A percentile compares a stretch with the other conserved stretches of the same genome.
phyloP scores from a whole-genome alignment of 2,113 vertebrate species.

The Alectura lathami region DNA sequence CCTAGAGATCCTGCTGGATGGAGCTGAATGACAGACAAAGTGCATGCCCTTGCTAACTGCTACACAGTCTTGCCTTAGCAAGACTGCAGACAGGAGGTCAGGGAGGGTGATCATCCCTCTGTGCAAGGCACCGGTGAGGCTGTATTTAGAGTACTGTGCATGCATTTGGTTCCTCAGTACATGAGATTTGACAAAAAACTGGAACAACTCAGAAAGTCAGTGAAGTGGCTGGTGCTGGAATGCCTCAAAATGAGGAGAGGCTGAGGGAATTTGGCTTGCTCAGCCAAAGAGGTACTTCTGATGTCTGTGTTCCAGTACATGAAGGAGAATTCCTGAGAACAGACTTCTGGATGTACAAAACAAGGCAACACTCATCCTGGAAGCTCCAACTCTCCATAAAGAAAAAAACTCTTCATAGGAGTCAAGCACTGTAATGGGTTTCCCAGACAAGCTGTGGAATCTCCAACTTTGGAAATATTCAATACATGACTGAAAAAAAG shows the following conservation, averaged over 20 bases:
- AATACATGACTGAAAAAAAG: neutral
- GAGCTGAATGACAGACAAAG: neutral
- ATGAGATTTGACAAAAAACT: neutral
- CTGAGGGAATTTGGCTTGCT: neutral
- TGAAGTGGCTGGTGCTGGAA: neutral
- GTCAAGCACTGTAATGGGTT: neutral
- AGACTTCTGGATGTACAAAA: neutral
- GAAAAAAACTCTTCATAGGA: neutral
- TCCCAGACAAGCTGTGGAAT: neutral
- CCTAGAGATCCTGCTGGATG: neutral
- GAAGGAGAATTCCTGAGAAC: neutral
- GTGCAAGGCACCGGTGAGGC: neutral
- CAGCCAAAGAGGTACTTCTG: neutral
- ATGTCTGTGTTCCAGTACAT: neutral
- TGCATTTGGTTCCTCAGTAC: neutral
- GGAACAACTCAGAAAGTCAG: neutral
- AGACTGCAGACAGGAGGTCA: neutral
- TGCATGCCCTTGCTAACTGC: neutral
- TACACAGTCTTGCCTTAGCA: neutral
- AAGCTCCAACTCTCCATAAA: neutral
- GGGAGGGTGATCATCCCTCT: neutral
- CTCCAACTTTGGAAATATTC: neutral
- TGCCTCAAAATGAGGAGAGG: neutral
- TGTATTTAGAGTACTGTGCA: neutral
- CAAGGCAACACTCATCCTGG: neutral